Conservation (phyloP, 2,888 invertebrate genomes). For the Leptinotarsa tumamoca region DNA sequence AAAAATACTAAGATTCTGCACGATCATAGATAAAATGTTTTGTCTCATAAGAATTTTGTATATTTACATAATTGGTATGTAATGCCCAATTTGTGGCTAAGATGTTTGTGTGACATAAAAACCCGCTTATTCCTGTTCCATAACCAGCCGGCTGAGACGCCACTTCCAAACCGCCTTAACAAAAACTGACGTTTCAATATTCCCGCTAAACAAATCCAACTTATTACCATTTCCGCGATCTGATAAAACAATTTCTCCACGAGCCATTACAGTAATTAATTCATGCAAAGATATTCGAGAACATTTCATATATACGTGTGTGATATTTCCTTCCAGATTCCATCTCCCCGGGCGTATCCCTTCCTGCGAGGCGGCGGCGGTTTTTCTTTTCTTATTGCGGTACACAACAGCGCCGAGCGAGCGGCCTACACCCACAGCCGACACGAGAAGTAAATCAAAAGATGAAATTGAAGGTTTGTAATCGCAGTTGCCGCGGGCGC, state of each 20-base stretch:
- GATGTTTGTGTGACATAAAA: too few species aligned
- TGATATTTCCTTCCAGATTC: slow-evolving; percentile 53
- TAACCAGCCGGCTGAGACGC: slow-evolving; percentile 13
- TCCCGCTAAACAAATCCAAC: neutral
- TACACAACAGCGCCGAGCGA: slow-evolving; percentile 41
- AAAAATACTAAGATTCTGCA: too few species aligned
- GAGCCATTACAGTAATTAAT: slow-evolving; percentile 36
- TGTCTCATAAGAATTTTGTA: neutral
- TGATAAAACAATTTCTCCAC: slow-evolving; percentile 37
- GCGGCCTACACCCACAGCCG: slow-evolving; percentile 55
- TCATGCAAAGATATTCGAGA: slow-evolving; percentile 30
- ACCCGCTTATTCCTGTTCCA: neutral
- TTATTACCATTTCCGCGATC: slow-evolving; percentile 8
- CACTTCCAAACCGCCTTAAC: slow-evolving; percentile 20
- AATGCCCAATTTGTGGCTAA: neutral
- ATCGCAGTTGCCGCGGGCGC: slow-evolving; percentile 63
- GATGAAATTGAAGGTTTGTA: slow-evolving; percentile 65
- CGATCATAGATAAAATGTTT: too few species aligned
- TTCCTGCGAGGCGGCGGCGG: slow-evolving; percentile 31
- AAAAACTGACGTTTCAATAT: slow-evolving; percentile 34
- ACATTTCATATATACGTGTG: slow-evolving; percentile 35
- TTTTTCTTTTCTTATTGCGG: slow-evolving; percentile 42
- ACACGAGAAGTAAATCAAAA: slow-evolving; percentile 63
- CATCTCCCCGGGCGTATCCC: slow-evolving; percentile 48
- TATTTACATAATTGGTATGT: neutral